Evolutionary conservation across 2,888 invertebrate genomes (phyloP).

Genomic region (Acanthacorydalis orientalis): DNA sequence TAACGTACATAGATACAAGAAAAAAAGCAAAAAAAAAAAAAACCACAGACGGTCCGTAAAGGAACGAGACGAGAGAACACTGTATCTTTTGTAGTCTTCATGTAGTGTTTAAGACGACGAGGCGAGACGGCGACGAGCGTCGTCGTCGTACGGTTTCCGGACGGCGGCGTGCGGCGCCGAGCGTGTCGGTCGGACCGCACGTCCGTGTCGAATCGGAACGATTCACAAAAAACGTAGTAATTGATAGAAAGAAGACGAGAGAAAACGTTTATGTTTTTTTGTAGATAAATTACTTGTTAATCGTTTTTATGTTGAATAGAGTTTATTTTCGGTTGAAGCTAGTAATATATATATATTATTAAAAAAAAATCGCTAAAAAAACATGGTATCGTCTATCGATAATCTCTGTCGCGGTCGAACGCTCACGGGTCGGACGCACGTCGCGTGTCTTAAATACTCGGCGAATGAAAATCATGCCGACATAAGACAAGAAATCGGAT

Average conservation of each 20-base stretch:
- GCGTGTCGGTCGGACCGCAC: too few species aligned
- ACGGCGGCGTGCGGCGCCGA: neutral
- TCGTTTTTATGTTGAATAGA: neutral
- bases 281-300: neutral
- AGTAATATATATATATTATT: neutral
- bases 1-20: neutral
- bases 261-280: conserved; percentile 1
- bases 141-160: too few species aligned
- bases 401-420: too few species aligned
- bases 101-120: neutral
- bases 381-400: too few species aligned
- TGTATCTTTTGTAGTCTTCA: conserved; percentile 1
- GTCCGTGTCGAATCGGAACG: too few species aligned
- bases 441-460: too few species aligned
- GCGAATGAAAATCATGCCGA: too few species aligned
- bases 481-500: too few species aligned
- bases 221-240: neutral
- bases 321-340: conserved; percentile 1
- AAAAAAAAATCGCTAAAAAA: too few species aligned
- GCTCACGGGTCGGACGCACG: too few species aligned
- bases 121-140: too few species aligned
- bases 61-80: neutral
- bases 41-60: too few species aligned
- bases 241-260: neutral
- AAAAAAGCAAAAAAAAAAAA: neutral